These are phyloP conservation scores for Scophthalmus maximus DNA, from an alignment of 2,113 vertebrate genomes.

Conservation along the genomic window DNA sequence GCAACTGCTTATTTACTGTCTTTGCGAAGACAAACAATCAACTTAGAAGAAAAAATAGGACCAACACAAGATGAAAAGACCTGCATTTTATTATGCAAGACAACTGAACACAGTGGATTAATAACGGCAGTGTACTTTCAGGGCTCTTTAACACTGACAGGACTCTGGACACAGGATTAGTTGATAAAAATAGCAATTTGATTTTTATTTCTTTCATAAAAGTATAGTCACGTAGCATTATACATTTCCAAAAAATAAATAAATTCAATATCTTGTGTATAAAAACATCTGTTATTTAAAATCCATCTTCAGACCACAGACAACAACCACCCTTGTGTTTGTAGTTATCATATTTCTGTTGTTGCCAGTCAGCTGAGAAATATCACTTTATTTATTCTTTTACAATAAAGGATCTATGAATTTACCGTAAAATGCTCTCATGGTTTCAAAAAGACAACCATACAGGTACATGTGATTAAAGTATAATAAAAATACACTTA, in stretches of 20 bases:
- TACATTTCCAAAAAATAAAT: constrained; percentile 75
- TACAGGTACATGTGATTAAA: constrained; percentile 33
- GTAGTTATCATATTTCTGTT: constrained; percentile 21
- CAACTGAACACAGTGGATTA: neutral
- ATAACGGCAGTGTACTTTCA: neutral
- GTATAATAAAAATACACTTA: constrained; percentile 24
- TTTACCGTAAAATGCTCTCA: constrained; percentile 37
- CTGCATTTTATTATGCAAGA: constrained; percentile 20
- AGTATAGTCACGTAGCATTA: constrained; percentile 53
- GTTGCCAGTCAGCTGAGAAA: constrained; percentile 17
- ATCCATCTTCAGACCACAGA: constrained; percentile 39
- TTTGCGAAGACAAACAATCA: neutral
- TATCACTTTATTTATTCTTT: constrained; percentile 29
- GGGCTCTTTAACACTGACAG: neutral
- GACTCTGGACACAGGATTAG: constrained; percentile 28
- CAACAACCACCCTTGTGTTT: constrained; percentile 30
- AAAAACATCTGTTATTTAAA: constrained; percentile 49
- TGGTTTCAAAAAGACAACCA: constrained; percentile 43
- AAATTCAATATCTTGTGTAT: constrained; percentile 62
- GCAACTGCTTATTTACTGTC: neutral
- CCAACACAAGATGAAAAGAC: neutral
- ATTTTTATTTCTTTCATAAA: constrained; percentile 65
- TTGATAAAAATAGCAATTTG: constrained; percentile 73
- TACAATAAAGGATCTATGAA: constrained; percentile 30
- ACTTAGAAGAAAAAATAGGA: neutral